Evolutionary conservation across 2,113 vertebrate genomes (phyloP).

Genomic region (Glaucidium brasilianum): DNA sequence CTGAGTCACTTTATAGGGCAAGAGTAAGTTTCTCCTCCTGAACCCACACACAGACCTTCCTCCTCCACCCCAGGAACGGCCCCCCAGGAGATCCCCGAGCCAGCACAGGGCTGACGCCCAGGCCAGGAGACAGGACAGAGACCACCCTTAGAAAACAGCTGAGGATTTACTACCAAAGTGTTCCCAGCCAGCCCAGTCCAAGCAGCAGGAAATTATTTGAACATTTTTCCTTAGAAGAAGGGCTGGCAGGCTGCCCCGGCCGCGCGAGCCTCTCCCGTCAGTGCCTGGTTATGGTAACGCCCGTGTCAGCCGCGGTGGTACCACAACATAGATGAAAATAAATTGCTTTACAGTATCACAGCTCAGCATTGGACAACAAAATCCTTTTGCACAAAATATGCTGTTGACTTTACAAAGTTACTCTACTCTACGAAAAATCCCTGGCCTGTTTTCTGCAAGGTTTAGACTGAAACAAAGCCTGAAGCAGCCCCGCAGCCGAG

Average conservation of each 20-base stretch:
- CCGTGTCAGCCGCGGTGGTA: fast-evolving
- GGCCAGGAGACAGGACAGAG: neutral
- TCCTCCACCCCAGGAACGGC: neutral
- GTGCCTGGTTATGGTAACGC: fast-evolving
- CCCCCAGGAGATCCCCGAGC: neutral
- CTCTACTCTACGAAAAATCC: neutral
- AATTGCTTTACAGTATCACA: neutral
- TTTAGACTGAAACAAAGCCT: neutral
- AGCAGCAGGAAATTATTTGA: neutral
- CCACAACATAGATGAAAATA: neutral
- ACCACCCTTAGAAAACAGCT: neutral
- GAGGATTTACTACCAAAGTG: neutral
- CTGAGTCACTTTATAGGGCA: neutral
- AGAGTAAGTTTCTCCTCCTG: neutral
- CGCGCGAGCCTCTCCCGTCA: neutral
- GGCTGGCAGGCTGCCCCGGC: neutral
- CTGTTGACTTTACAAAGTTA: neutral
- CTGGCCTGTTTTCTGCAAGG: neutral
- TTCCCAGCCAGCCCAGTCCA: neutral
- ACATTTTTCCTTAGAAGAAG: neutral
- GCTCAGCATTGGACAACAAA: slow-evolving; percentile 1
- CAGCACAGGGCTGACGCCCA: neutral
- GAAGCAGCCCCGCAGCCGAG: neutral
- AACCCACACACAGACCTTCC: neutral
- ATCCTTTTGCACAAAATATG: slow-evolving; percentile 12